Evolutionary conservation across 1,140 invertebrate species (phyloP).

Genomic region (Drosophila sturtevanti): DNA sequence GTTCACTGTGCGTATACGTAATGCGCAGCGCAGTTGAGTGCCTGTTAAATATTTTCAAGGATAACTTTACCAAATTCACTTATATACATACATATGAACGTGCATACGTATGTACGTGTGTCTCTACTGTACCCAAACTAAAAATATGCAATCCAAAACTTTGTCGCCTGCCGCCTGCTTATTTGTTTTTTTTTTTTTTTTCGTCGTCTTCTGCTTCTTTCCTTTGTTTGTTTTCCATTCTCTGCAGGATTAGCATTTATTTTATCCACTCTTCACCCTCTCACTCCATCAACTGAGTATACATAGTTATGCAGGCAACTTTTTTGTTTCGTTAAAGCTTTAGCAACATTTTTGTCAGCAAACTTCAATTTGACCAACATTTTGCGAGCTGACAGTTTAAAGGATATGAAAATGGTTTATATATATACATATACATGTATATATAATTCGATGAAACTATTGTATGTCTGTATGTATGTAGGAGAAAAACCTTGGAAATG

Average conservation of each 20-base stretch:
- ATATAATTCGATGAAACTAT: background rate
- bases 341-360: background rate
- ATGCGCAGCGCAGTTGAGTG: constrained; percentile 66
- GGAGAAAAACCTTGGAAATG: constrained; percentile 63
- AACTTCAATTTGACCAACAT: constrained; percentile 8
- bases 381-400: constrained; percentile 10
- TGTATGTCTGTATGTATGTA: too few relatives aligned
- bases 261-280: constrained; percentile 1
- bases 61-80: constrained; percentile 63
- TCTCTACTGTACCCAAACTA: background rate
- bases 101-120: constrained; percentile 17
- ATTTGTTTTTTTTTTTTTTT: constrained; percentile 53
- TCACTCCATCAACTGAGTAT: background rate
- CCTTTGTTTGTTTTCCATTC: constrained; percentile 11
- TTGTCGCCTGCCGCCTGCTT: constrained; percentile 63
- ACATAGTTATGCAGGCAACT: background rate
- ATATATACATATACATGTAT: background rate
- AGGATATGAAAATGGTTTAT: constrained; percentile 27
- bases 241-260: constrained; percentile 43
- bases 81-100: constrained; percentile 34
- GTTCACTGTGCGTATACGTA: constrained; percentile 77
- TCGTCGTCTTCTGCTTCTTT: constrained; percentile 13
- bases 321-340: background rate
- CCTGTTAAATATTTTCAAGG: constrained; percentile 78
- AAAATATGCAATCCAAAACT: constrained; percentile 55